phyloP scores from a whole-genome alignment of 2,797 vertebrate species.

The Rhinoraja longicauda region DNA sequence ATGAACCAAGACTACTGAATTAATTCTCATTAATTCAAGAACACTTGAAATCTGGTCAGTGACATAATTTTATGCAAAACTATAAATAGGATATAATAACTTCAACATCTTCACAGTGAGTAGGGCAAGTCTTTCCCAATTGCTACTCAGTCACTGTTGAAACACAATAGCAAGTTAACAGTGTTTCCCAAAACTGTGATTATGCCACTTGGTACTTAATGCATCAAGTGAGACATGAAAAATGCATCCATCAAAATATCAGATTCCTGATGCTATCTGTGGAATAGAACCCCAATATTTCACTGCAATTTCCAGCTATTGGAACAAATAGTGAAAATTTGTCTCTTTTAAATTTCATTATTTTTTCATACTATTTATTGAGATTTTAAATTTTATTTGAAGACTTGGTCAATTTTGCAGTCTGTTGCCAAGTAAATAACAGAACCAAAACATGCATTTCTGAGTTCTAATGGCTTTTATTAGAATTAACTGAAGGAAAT shows the following conservation, averaged over 20 bases:
- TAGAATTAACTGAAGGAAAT: background rate
- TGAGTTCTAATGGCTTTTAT: background rate
- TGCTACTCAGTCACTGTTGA: background rate
- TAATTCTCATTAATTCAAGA: background rate
- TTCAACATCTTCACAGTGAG: background rate
- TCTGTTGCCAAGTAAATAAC: background rate
- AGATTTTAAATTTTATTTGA: background rate
- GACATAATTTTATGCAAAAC: too few species aligned
- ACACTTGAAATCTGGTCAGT: too few species aligned
- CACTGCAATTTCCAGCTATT: background rate
- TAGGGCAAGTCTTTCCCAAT: background rate
- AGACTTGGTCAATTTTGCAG: background rate
- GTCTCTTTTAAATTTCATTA: background rate
- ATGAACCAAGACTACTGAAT: too few species aligned
- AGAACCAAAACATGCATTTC: background rate
- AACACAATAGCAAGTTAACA: background rate
- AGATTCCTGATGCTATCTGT: background rate
- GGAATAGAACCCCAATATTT: background rate
- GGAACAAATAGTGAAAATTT: background rate
- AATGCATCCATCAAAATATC: background rate
- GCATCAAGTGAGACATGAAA: background rate
- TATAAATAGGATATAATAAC: background rate
- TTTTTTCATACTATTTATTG: background rate
- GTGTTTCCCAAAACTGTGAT: too few species aligned
- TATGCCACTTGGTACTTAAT: background rate